A percentile compares a stretch with the other conserved stretches of the same genome.
phyloP scores from a whole-genome alignment of 2,888 invertebrate species.

The Zaprionus bogoriensis region DNA sequence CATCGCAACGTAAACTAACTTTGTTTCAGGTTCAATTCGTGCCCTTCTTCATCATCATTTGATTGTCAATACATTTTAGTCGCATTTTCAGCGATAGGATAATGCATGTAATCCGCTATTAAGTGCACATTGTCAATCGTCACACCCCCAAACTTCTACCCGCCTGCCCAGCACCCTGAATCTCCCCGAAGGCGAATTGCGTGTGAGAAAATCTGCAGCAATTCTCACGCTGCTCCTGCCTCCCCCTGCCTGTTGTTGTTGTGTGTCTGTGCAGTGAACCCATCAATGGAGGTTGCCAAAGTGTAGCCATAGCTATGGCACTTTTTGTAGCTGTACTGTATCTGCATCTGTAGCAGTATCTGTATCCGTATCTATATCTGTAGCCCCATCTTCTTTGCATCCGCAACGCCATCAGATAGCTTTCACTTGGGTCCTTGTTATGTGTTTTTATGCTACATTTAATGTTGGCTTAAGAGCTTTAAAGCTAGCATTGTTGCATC shows the following conservation, averaged over 20 bases:
- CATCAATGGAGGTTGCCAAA: slow-evolving; percentile 62
- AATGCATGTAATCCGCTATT: slow-evolving; percentile 82
- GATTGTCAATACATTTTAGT: slow-evolving; percentile 78
- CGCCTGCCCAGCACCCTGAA: background rate
- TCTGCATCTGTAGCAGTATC: slow-evolving; percentile 18
- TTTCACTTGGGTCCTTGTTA: slow-evolving; percentile 60
- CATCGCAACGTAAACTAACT: slow-evolving; percentile 33
- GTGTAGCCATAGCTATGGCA: slow-evolving; percentile 43
- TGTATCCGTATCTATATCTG: slow-evolving; percentile 12
- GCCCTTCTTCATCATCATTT: slow-evolving; percentile 69
- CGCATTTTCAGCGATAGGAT: slow-evolving; percentile 73
- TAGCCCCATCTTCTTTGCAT: slow-evolving; percentile 13
- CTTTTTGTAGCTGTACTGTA: slow-evolving; percentile 4
- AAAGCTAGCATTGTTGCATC: slow-evolving; percentile 78
- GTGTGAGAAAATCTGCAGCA: slow-evolving; percentile 77
- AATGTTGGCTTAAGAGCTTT: slow-evolving; percentile 82
- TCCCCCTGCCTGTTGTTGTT: slow-evolving; percentile 19
- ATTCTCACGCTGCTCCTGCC: slow-evolving; percentile 74
- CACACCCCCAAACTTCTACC: slow-evolving; percentile 8
- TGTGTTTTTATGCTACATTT: slow-evolving; percentile 82
- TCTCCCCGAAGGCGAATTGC: slow-evolving; percentile 50
- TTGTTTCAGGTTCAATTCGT: slow-evolving; percentile 46
- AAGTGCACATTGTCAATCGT: slow-evolving; percentile 78
- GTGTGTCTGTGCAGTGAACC: slow-evolving; percentile 65
- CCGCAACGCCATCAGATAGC: slow-evolving; percentile 13